A percentile compares a stretch with the other conserved stretches of the same genome.
phyloP scores from a whole-genome alignment of 2,797 vertebrate genomes.

The Lutjanus argentimaculatus region DNA sequence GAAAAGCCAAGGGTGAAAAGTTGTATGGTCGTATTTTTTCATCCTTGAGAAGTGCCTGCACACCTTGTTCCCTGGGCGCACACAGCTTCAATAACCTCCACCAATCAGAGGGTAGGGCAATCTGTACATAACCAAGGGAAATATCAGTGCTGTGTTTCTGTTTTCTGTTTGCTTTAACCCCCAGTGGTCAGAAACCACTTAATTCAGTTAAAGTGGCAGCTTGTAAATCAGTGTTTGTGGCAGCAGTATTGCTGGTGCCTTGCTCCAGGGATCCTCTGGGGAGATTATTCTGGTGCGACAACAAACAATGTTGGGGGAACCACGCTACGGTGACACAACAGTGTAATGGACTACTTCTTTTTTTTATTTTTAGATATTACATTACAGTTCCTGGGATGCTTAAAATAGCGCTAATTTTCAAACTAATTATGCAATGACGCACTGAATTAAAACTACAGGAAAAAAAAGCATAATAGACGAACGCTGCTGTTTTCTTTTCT shows the following conservation, averaged over 20 bases:
- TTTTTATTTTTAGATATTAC: conserved; percentile 5
- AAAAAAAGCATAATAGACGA: not conserved
- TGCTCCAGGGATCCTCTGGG: conserved; percentile 17
- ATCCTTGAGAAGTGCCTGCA: not conserved
- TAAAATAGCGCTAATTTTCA: conserved; percentile 1
- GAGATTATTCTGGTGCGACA: not conserved
- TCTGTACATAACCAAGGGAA: not conserved
- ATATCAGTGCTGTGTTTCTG: not conserved
- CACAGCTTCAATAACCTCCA: not conserved
- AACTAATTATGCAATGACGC: conserved; percentile 19
- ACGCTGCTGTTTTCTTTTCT: not conserved
- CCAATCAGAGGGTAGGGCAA: not conserved
- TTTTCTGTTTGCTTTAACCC: not conserved
- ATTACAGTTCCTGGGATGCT: not conserved
- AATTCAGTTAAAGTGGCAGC: not conserved
- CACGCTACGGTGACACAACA: not conserved
- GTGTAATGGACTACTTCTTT: not conserved
- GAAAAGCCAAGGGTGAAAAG: too few relatives aligned
- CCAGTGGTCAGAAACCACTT: not conserved
- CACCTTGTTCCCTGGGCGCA: not conserved
- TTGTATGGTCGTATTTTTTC: too few relatives aligned
- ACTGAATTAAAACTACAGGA: not conserved
- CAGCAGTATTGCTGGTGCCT: not conserved
- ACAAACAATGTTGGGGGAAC: not conserved
- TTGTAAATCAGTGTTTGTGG: conserved; percentile 1